Conservation (phyloP, 2,113 vertebrate species). For the Rhea americana region DNA sequence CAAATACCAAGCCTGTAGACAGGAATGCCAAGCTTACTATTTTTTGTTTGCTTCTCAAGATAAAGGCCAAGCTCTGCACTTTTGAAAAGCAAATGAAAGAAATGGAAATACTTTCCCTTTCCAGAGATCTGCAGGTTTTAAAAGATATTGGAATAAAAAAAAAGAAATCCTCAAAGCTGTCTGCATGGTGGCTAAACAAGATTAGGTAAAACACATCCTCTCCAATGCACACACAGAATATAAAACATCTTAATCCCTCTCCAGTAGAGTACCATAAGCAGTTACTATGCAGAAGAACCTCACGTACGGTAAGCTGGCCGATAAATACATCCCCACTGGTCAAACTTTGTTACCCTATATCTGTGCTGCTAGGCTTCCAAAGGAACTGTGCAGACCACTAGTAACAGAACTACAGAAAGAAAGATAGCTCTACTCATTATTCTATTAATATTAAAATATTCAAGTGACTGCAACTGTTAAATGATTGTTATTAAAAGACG, state of each 20-base stretch:
- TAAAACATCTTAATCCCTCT: conserved; percentile 77
- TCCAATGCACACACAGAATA: conserved; percentile 82
- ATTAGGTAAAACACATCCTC: conserved; percentile 87
- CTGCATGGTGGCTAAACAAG: conserved; percentile 84
- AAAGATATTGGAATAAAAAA: conserved; percentile 70
- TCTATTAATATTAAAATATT: neutral
- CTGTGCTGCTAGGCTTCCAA: neutral
- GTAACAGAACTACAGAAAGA: neutral
- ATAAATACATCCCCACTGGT: neutral
- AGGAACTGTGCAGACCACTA: neutral
- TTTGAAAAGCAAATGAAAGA: conserved; percentile 73
- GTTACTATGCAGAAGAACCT: conserved; percentile 48
- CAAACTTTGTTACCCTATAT: neutral
- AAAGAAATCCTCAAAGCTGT: conserved; percentile 80
- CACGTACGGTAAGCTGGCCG: neutral
- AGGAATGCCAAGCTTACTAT: conserved; percentile 69
- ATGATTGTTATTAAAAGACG: neutral
- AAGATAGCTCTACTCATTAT: neutral
- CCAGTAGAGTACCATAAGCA: conserved; percentile 39
- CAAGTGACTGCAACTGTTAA: neutral
- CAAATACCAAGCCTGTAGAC: conserved; percentile 78
- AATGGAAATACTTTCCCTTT: conserved; percentile 75
- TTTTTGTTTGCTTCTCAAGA: conserved; percentile 62
- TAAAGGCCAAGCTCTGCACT: conserved; percentile 69
- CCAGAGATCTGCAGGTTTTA: conserved; percentile 78